Conservation (phyloP, 2,888 invertebrate species). For the Eumacrocentrus americanus region DNA sequence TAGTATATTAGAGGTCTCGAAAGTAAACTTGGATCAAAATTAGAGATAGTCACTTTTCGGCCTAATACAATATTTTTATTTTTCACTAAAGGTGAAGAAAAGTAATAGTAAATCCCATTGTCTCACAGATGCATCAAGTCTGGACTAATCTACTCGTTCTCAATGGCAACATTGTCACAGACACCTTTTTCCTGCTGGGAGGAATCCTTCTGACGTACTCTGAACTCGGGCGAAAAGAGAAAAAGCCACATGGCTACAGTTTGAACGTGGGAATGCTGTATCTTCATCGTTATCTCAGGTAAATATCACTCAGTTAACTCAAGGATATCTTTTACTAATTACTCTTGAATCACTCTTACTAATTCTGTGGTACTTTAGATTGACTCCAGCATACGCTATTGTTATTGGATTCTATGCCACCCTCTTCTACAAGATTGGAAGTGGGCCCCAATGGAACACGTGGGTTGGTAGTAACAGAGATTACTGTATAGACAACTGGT, state of each 20-base stretch:
- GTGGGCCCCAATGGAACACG: conserved; percentile 76
- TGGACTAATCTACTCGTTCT: conserved; percentile 52
- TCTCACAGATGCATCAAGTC: conserved; percentile 45
- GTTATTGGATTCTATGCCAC: conserved; percentile 77
- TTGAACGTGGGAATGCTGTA: conserved; percentile 70
- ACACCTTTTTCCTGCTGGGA: conserved; percentile 56
- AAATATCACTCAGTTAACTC: conserved; percentile 27
- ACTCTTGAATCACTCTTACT: too few relatives aligned
- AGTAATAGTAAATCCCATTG: background rate
- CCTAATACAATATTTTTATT: background rate
- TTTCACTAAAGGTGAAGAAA: too few relatives aligned
- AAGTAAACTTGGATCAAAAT: background rate
- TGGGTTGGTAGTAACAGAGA: conserved; percentile 61
- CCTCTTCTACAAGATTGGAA: conserved; percentile 71
- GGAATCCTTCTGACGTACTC: conserved; percentile 52
- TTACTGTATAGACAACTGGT: conserved; percentile 58
- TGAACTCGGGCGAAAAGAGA: conserved; percentile 38
- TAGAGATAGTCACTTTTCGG: background rate
- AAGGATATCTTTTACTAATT: background rate
- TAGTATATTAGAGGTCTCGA: background rate
- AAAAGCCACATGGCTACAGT: conserved; percentile 31
- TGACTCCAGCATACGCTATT: conserved; percentile 77
- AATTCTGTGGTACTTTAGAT: conserved; percentile 59
- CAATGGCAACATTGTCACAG: conserved; percentile 55
- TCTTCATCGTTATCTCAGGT: conserved; percentile 74